These are phyloP conservation scores for Callospermophilus lateralis DNA, from an alignment of 2,113 vertebrate species.

Conservation along the genomic window DNA sequence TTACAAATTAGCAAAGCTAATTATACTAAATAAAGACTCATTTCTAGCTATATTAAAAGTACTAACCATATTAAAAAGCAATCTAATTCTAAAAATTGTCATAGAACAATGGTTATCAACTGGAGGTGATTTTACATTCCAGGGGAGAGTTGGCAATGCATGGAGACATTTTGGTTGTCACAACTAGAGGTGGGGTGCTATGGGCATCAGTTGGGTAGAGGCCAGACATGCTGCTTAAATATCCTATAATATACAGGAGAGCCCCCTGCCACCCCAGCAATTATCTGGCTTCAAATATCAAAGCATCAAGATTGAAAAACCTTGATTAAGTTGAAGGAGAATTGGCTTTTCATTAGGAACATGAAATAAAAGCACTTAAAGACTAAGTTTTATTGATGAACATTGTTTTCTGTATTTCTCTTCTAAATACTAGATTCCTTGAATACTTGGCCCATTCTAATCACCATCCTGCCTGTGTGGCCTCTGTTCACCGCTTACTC, in stretches of 20 bases:
- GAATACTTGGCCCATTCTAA: background rate
- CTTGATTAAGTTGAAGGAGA: background rate
- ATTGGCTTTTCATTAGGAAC: background rate
- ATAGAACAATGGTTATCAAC: background rate
- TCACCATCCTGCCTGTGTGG: background rate
- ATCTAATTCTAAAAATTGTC: slow-evolving; percentile 49
- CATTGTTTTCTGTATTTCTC: background rate
- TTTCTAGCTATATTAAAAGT: slow-evolving; percentile 53
- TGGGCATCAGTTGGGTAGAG: background rate
- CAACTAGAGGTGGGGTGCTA: background rate
- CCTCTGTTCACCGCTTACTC: background rate
- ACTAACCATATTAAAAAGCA: slow-evolving; percentile 54
- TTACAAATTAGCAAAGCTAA: slow-evolving; percentile 65
- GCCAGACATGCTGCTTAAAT: background rate
- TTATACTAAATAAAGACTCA: slow-evolving; percentile 49
- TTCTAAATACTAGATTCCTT: background rate
- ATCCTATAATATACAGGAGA: background rate
- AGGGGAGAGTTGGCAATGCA: background rate
- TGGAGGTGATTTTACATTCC: background rate
- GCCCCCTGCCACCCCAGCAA: background rate
- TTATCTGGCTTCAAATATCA: background rate
- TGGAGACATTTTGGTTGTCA: background rate
- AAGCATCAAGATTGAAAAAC: background rate
- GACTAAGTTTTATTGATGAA: background rate
- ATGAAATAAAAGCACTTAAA: background rate